phyloP scores from a whole-genome alignment of 2,797 vertebrate species.

The Leuciscus waleckii region DNA sequence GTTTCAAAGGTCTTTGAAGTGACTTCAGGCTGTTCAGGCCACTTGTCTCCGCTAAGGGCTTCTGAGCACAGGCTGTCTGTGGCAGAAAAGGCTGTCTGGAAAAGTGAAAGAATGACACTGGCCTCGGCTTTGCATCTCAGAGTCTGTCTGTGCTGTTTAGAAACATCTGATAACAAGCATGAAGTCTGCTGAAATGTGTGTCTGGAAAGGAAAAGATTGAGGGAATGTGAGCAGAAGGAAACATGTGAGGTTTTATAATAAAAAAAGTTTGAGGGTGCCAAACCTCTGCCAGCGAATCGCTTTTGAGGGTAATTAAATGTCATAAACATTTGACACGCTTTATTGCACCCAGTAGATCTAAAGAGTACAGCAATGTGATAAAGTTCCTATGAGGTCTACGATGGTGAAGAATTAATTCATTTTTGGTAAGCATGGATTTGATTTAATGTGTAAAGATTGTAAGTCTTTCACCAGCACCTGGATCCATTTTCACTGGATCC shows the following conservation, averaged over 20 bases:
- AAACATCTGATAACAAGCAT: conserved; percentile 27
- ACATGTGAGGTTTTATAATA: background rate
- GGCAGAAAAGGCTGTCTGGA: conserved; percentile 40
- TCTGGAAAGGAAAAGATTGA: conserved; percentile 22
- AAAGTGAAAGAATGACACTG: conserved; percentile 50
- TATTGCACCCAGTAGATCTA: background rate
- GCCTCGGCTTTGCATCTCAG: conserved; percentile 3
- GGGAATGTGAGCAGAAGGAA: background rate
- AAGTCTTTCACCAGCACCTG: background rate
- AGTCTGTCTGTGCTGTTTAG: conserved; percentile 41
- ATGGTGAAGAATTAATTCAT: background rate
- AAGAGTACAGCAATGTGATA: background rate
- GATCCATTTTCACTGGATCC: background rate
- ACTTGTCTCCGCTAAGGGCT: conserved; percentile 6
- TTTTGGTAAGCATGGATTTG: background rate
- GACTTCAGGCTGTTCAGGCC: conserved; percentile 29
- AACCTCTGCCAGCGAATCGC: background rate
- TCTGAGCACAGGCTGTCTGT: conserved; percentile 12
- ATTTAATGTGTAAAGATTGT: background rate
- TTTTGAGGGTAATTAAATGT: conserved; percentile 26
- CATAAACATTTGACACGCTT: conserved; percentile 2
- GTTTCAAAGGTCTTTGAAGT: conserved; percentile 34
- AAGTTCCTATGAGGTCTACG: conserved; percentile 15
- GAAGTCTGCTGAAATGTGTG: conserved; percentile 28
- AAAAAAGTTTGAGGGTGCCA: conserved; percentile 22